Conservation (phyloP, 2,797 vertebrate species). For the Mus caroli region DNA sequence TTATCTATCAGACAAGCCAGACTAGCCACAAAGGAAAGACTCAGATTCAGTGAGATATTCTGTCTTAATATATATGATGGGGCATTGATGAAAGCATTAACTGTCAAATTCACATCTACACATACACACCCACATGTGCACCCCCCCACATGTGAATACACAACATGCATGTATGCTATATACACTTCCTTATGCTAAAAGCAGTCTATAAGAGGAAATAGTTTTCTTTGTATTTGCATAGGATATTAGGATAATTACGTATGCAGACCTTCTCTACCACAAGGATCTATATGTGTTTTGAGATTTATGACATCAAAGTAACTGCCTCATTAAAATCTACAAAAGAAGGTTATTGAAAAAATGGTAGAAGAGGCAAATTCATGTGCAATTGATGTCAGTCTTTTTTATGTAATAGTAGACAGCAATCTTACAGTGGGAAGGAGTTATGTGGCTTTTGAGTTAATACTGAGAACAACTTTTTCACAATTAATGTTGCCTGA, state of each 20-base stretch:
- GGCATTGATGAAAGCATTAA: background rate
- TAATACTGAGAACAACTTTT: background rate
- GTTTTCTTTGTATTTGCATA: background rate
- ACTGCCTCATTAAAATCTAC: background rate
- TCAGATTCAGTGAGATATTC: background rate
- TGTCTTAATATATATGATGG: background rate
- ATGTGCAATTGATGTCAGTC: background rate
- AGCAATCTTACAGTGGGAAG: background rate
- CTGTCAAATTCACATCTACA: background rate
- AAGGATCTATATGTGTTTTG: background rate
- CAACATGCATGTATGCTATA: background rate
- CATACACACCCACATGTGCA: background rate
- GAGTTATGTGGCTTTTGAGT: background rate
- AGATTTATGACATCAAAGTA: background rate
- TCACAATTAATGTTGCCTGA: slow-evolving; percentile 45
- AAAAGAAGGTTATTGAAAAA: background rate
- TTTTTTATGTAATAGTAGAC: background rate
- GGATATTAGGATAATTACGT: background rate
- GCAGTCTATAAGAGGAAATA: background rate
- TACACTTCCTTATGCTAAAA: background rate
- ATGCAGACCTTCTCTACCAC: background rate
- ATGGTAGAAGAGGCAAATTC: background rate
- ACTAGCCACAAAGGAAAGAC: background rate
- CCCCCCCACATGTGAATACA: background rate
- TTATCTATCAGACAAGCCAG: background rate